Evolutionary conservation across 2,888 invertebrate genomes (phyloP).

Genomic region (Eulithis testata): DNA sequence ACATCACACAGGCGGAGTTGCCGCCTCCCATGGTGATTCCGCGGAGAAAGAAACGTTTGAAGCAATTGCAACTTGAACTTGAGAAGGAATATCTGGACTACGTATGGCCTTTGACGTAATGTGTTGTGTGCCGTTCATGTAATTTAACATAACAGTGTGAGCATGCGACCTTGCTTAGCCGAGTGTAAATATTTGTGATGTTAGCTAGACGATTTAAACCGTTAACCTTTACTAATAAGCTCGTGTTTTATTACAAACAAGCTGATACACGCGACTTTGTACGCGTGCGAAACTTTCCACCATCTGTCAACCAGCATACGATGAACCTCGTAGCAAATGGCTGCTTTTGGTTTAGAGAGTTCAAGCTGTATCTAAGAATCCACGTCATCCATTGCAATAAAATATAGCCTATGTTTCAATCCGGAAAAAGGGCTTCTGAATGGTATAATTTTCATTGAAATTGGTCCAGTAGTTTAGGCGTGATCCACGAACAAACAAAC

Average conservation of each 20-base stretch:
- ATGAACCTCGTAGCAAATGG: no score
- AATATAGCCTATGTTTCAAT: no score
- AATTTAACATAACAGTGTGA: conserved; percentile 46
- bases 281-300: no score
- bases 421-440: no score
- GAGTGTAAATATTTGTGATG: conserved; percentile 34
- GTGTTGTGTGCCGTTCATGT: conserved; percentile 39
- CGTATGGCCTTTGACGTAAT: conserved; percentile 48
- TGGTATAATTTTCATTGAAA: no score
- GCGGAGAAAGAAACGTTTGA: conserved; percentile 76
- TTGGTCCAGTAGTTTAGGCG: no score
- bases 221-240: conserved; percentile 24
- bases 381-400: no score
- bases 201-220: conserved; percentile 17
- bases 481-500: no score
- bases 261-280: no score
- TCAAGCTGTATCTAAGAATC: no score
- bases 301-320: no score
- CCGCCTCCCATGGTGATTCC: conserved; percentile 75
- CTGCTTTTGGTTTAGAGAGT: no score
- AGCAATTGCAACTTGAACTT: conserved; percentile 70
- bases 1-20: conserved; percentile 72
- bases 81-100: conserved; percentile 59
- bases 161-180: conserved; percentile 42
- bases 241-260: conserved; percentile 4